A percentile compares a stretch with the other conserved stretches of the same genome.
Conservation (phyloP, 2,888 invertebrate species). For the Athrips mouffetella region DNA sequence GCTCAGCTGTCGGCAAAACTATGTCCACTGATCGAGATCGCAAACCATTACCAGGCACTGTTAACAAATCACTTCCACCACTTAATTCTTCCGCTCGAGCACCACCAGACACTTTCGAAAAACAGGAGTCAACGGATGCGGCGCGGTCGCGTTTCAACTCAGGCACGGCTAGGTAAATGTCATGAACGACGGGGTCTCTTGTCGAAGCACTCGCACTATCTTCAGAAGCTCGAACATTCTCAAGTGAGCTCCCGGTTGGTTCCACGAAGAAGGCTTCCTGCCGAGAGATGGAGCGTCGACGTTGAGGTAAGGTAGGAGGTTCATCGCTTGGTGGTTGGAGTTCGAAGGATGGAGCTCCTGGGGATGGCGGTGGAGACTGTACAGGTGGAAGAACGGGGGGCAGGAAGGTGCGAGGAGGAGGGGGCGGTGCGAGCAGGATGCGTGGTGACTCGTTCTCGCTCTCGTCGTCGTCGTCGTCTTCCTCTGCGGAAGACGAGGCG, state of each 20-base stretch:
- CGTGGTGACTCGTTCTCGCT: slow-evolving; percentile 73
- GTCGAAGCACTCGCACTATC: slow-evolving; percentile 50
- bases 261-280: slow-evolving; percentile 91
- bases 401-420: slow-evolving; percentile 60
- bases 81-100: slow-evolving; percentile 85
- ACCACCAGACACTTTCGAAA: slow-evolving; percentile 85
- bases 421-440: slow-evolving; percentile 81
- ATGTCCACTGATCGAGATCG: slow-evolving; percentile 92
- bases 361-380: slow-evolving; percentile 74
- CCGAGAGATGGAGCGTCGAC: slow-evolving; percentile 86
- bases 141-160: slow-evolving; percentile 90
- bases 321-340: slow-evolving; percentile 74
- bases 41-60: slow-evolving; percentile 85
- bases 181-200: slow-evolving; percentile 77
- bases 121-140: slow-evolving; percentile 92
- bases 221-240: slow-evolving; percentile 81
- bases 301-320: slow-evolving; percentile 62
- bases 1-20: slow-evolving; percentile 90
- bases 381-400: slow-evolving; percentile 47
- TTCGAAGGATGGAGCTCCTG: slow-evolving; percentile 77
- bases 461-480: slow-evolving; percentile 72
- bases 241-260: slow-evolving; percentile 83
- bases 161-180: slow-evolving; percentile 88
- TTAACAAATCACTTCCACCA: slow-evolving; percentile 78
- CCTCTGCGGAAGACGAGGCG: slow-evolving; percentile 65